These are phyloP conservation scores for Ashinkailepas kermadecensis DNA, from an alignment of 2,888 invertebrate species.

Conservation along the genomic window DNA sequence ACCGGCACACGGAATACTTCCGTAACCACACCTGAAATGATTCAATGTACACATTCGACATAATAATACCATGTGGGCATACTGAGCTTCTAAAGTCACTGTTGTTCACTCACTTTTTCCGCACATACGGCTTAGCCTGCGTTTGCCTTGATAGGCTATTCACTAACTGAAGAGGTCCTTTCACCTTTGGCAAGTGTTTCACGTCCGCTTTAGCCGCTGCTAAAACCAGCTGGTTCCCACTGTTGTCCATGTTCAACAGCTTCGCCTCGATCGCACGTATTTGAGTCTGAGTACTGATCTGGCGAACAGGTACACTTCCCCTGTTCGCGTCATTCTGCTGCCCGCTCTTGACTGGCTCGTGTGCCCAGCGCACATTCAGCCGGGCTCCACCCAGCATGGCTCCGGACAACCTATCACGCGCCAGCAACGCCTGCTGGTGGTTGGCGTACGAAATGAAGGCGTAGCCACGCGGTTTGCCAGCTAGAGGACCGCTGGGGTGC, in stretches of 20 bases:
- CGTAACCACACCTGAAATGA: no score
- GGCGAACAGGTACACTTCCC: no score
- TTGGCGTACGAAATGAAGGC: slow-evolving; percentile 7
- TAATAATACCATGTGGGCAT: no score
- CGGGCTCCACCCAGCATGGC: background rate
- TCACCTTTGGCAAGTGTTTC: background rate
- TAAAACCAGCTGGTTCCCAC: background rate
- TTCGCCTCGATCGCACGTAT: background rate
- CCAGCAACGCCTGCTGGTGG: background rate
- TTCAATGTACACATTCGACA: no score
- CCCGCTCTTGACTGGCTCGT: background rate
- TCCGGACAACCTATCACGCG: background rate
- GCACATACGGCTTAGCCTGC: background rate
- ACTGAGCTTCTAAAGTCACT: no score
- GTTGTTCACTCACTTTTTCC: background rate
- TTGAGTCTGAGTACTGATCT: background rate
- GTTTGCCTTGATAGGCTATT: background rate
- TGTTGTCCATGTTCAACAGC: background rate
- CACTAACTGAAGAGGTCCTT: background rate
- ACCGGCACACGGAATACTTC: no score
- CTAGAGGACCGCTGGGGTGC: background rate
- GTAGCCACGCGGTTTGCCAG: slow-evolving; percentile 15
- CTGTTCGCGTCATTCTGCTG: no score
- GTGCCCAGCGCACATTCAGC: slow-evolving; percentile 4
- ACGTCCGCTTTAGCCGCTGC: background rate